phyloP scores from a whole-genome alignment of 2,797 vertebrate species.

The Chloroceryle inda region DNA sequence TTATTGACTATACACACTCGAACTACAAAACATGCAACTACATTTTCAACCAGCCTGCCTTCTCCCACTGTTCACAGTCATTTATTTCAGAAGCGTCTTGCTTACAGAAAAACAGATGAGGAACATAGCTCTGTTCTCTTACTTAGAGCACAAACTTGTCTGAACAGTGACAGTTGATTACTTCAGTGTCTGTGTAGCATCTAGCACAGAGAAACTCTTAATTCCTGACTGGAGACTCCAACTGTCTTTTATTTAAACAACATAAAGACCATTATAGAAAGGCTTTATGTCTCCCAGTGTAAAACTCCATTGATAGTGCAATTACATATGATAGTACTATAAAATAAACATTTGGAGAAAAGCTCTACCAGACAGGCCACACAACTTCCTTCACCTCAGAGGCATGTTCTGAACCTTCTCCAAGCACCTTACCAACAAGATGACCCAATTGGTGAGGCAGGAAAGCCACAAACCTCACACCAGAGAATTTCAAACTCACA shows the following conservation, averaged over 20 bases:
- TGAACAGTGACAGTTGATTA: not conserved
- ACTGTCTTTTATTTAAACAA: not conserved
- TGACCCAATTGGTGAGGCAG: not conserved
- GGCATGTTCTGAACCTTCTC: not conserved
- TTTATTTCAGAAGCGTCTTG: not conserved
- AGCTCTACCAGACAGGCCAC: not conserved
- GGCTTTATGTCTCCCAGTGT: not conserved
- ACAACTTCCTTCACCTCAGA: not conserved
- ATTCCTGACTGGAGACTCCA: not conserved
- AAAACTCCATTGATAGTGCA: not conserved
- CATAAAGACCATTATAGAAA: not conserved
- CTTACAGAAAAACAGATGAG: not conserved
- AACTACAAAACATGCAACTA: not conserved
- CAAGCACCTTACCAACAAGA: not conserved
- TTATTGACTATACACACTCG: not conserved
- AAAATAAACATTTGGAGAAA: constrained; percentile 5
- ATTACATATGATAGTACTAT: not conserved
- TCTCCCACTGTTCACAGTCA: not conserved
- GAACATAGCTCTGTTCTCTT: not conserved
- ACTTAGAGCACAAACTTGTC: not conserved
- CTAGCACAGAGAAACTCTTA: not conserved
- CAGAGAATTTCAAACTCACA: not conserved
- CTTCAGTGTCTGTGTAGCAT: not conserved
- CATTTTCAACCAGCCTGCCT: not conserved
- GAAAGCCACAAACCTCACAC: not conserved